Percentiles rank a stretch among this genome's conserved stretches.
phyloP scores from a whole-genome alignment of 2,888 invertebrate species.

The Seira musarum region DNA sequence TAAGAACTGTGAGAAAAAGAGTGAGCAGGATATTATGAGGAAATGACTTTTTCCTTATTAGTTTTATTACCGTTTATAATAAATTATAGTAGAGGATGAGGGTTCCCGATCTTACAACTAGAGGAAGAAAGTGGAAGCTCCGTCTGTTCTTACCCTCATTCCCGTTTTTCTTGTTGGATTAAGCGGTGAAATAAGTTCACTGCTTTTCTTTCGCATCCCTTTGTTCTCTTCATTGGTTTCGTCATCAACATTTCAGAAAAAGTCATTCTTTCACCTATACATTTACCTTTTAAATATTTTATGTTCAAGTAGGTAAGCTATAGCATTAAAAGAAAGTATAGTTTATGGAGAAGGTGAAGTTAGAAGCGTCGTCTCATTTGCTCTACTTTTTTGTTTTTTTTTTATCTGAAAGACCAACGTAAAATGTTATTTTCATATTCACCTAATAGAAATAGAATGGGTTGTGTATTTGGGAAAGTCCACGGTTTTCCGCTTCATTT shows the following conservation, averaged over 20 bases:
- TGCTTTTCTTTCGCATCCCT: background rate
- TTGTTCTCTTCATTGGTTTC: constrained; percentile 21
- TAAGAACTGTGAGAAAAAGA: background rate
- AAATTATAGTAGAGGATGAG: constrained; percentile 36
- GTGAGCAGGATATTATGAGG: constrained; percentile 27
- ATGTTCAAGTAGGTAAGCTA: background rate
- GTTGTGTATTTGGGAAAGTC: no score
- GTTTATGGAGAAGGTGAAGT: background rate
- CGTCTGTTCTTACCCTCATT: constrained; percentile 26
- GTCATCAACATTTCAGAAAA: constrained; percentile 48
- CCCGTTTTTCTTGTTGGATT: constrained; percentile 43
- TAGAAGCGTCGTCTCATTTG: background rate
- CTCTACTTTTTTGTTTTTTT: background rate
- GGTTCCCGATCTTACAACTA: background rate
- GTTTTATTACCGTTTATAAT: constrained; percentile 46
- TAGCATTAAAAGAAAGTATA: background rate
- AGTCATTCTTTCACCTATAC: constrained; percentile 28
- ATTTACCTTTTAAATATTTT: background rate
- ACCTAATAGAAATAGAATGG: no score
- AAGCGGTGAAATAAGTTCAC: background rate
- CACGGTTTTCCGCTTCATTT: background rate
- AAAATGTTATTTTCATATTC: background rate
- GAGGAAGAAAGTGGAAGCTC: background rate
- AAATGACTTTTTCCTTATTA: constrained; percentile 49
- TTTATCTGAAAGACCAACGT: background rate